Conservation (phyloP, 92 coral and sea anemone genomes). For the Zoanthus sociatus region DNA sequence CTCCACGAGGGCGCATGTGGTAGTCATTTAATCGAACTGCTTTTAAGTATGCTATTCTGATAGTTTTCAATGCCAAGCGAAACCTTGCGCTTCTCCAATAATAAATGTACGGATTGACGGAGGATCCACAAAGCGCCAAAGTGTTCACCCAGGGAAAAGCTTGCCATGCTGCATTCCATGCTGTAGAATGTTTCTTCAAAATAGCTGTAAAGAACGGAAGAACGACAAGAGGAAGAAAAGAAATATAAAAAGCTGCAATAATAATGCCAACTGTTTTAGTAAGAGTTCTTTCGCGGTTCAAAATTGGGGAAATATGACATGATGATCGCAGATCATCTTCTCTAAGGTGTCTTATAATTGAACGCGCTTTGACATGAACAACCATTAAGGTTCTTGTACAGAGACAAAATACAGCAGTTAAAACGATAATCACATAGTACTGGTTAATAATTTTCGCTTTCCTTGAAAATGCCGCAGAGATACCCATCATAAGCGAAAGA, state of each 20-base stretch:
- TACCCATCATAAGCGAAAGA: conserved; percentile 70
- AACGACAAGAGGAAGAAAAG: conserved; percentile 71
- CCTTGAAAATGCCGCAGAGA: conserved; percentile 64
- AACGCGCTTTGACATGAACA: conserved; percentile 61
- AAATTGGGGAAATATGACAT: conserved; percentile 40
- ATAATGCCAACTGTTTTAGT: conserved; percentile 73
- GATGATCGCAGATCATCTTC: conserved; percentile 16
- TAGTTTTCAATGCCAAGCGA: conserved; percentile 62
- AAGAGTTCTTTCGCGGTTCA: conserved; percentile 73
- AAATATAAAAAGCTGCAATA: conserved; percentile 79
- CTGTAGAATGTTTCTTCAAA: conserved; percentile 38
- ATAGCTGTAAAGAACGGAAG: conserved; percentile 66
- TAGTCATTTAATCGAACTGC: not conserved
- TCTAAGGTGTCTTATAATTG: conserved; percentile 36
- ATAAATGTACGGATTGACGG: conserved; percentile 79
- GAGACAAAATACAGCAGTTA: conserved; percentile 58
- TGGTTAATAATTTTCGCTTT: conserved; percentile 69
- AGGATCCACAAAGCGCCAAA: conserved; percentile 76
- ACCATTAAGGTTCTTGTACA: conserved; percentile 66
- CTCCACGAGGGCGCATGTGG: not conserved
- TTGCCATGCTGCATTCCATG: conserved; percentile 47
- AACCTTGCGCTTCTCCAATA: conserved; percentile 86
- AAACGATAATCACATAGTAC: conserved; percentile 73
- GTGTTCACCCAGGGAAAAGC: conserved; percentile 87
- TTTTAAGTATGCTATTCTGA: not conserved